Evolutionary conservation across 2,797 vertebrate genomes (phyloP).

Genomic region (Myotis pilosus): DNA sequence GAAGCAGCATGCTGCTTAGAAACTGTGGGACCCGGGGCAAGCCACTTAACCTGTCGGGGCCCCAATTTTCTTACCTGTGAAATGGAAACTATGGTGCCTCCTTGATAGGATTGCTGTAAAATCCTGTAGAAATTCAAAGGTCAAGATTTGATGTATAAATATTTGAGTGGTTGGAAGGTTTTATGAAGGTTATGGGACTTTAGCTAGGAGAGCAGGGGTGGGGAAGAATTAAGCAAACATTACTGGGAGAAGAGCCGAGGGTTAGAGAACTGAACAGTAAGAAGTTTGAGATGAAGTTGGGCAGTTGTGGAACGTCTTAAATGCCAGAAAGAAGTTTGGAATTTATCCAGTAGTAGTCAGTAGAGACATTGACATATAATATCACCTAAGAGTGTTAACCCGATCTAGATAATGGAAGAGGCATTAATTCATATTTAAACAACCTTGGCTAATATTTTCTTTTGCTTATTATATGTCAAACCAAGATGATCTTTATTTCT

Average conservation of each 20-base stretch:
- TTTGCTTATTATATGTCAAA: constrained; percentile 16
- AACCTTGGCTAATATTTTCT: constrained; percentile 15
- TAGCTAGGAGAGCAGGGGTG: background rate
- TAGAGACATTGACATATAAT: constrained; percentile 10
- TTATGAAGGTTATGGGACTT: constrained; percentile 33
- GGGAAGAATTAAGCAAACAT: constrained; percentile 5
- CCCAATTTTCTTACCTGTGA: constrained; percentile 6
- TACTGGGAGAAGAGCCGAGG: background rate
- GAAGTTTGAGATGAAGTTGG: constrained; percentile 20
- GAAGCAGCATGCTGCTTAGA: background rate
- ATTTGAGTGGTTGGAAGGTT: constrained; percentile 18
- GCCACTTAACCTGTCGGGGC: background rate
- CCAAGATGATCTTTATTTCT: constrained; percentile 16
- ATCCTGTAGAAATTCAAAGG: background rate
- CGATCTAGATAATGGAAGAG: constrained; percentile 45
- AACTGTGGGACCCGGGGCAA: background rate
- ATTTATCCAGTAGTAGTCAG: constrained; percentile 16
- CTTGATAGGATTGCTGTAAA: background rate
- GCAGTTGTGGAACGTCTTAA: background rate
- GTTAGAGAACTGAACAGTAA: background rate
- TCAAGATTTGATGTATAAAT: background rate
- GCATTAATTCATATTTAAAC: constrained; percentile 72
- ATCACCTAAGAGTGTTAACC: constrained; percentile 32
- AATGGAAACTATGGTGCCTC: background rate
- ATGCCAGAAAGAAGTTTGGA: constrained; percentile 52